These are phyloP conservation scores for Oplegnathus fasciatus DNA, from an alignment of 2,113 vertebrate species.

Conservation along the genomic window DNA sequence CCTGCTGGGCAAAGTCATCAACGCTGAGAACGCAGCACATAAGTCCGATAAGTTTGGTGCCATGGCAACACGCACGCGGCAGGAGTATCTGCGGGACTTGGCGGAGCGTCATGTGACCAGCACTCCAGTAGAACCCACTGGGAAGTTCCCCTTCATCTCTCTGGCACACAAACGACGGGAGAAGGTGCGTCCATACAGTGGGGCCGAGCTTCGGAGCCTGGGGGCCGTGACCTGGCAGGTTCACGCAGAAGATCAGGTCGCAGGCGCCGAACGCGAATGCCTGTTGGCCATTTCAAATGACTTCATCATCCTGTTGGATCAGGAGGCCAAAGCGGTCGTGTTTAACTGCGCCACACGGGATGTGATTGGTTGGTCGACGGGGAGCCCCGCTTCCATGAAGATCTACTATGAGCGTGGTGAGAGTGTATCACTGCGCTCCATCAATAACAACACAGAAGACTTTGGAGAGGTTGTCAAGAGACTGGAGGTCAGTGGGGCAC, in stretches of 20 bases:
- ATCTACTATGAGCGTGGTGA: conserved; percentile 97
- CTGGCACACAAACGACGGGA: conserved; percentile 96
- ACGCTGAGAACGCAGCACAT: conserved; percentile 96
- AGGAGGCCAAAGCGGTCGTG: conserved; percentile 92
- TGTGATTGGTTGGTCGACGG: conserved; percentile 94
- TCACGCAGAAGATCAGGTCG: conserved; percentile 93
- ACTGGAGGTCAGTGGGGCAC: conserved; percentile 89
- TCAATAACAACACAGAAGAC: conserved; percentile 91
- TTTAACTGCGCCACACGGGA: conserved; percentile 96
- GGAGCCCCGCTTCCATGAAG: conserved; percentile 92
- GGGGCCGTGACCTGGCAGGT: conserved; percentile 93
- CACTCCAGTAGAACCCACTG: conserved; percentile 93
- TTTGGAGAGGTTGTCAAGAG: conserved; percentile 96
- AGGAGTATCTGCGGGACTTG: conserved; percentile 96
- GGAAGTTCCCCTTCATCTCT: conserved; percentile 96
- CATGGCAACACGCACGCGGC: conserved; percentile 96
- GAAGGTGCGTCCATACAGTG: conserved; percentile 91
- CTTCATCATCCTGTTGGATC: conserved; percentile 92
- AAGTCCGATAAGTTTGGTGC: conserved; percentile 97
- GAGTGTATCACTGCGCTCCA: conserved; percentile 93
- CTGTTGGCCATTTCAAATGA: conserved; percentile 94
- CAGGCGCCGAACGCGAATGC: conserved; percentile 92
- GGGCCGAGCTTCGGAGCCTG: conserved; percentile 92
- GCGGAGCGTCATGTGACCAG: conserved; percentile 96
- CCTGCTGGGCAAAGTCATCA: conserved; percentile 95